Base-by-base conservation (phyloP, 2,113 vertebrate species). In the Mormoops blainvillei region DNA sequence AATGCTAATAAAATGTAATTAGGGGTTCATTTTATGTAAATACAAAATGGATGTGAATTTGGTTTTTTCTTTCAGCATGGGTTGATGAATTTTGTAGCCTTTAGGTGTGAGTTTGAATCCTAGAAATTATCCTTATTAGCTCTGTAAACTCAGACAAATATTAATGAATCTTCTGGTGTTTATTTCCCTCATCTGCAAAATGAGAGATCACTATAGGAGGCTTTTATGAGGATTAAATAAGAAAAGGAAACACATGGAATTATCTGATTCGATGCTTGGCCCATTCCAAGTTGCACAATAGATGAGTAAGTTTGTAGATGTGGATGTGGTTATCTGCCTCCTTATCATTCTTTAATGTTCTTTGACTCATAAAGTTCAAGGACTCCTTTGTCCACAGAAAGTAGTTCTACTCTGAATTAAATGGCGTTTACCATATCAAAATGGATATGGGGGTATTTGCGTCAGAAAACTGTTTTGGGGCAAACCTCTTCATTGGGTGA, bases 1-100 rank as follows among this genome's bases (percentile, higher is more conserved):
- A 82, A 87, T 91, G 58, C 73, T 92, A 95, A 90, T 97, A 94
- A 93, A 94, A 86, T 91, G 76, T 94, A 89, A 74, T 76, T 58
- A n/a, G 73, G 63, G 15, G 20, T 95, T 93, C 70, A 58, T 84
- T 96, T 97, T 91, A 58, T 84, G 50, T 85, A 78, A 94, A 88
- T 95, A 83, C 52, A 95, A 89, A 97, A 38, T 87, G 18, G 22
- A 84, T 89, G 14, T 84, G 56, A 89, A 3, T 84, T 92, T 95
- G 54, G 43, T 24, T 70, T 24, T 83, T 50, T 87, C 7, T 78
- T 97, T 90, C 41, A 36, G 1, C 1, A 2, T 84, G 45, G 7
- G 3, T 63, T 76, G 74, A 68, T 74, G 50, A 78, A 61, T 94
- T 83, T 58, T 93, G 48, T 56, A 61, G 8, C 38, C 96, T 63